These are phyloP conservation scores for Liopterus haemorrhoidalis DNA, from an alignment of 2,888 invertebrate genomes.

Conservation along the genomic window DNA sequence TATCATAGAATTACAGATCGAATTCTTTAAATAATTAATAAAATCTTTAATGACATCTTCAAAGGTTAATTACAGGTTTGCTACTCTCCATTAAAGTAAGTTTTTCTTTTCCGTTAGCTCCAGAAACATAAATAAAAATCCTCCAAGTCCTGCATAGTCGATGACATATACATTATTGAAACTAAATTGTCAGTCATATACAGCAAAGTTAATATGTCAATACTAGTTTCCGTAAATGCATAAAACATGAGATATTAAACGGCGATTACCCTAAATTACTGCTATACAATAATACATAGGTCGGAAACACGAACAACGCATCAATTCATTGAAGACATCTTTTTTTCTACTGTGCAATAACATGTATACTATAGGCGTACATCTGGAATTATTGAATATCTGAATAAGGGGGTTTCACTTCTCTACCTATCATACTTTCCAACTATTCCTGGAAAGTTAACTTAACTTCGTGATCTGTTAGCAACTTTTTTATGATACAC, in stretches of 20 bases:
- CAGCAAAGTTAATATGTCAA: slow-evolving; percentile 39
- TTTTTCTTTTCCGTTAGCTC: slow-evolving; percentile 9
- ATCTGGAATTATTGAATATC: slow-evolving; percentile 23
- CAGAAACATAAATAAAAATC: slow-evolving; percentile 18
- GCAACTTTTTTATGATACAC: no score
- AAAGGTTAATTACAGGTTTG: slow-evolving; percentile 18
- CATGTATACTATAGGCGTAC: slow-evolving; percentile 9
- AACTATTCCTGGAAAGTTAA: no score
- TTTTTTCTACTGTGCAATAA: background rate
- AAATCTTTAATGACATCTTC: no score
- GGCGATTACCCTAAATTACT: slow-evolving; percentile 44
- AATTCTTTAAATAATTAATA: no score
- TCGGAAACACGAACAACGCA: background rate
- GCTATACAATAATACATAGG: slow-evolving; percentile 28
- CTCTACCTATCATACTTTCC: no score
- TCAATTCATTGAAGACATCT: slow-evolving; percentile 4
- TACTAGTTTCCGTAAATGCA: slow-evolving; percentile 39
- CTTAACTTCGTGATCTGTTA: no score
- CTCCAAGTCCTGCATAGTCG: background rate
- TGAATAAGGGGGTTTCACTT: slow-evolving; percentile 22
- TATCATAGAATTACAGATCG: no score
- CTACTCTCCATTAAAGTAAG: no score
- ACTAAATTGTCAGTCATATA: slow-evolving; percentile 9
- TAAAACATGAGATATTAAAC: slow-evolving; percentile 43
- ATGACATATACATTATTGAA: slow-evolving; percentile 14